Evolutionary conservation across 2,888 invertebrate species (phyloP).

Genomic region (Cyaniris semiargus): DNA sequence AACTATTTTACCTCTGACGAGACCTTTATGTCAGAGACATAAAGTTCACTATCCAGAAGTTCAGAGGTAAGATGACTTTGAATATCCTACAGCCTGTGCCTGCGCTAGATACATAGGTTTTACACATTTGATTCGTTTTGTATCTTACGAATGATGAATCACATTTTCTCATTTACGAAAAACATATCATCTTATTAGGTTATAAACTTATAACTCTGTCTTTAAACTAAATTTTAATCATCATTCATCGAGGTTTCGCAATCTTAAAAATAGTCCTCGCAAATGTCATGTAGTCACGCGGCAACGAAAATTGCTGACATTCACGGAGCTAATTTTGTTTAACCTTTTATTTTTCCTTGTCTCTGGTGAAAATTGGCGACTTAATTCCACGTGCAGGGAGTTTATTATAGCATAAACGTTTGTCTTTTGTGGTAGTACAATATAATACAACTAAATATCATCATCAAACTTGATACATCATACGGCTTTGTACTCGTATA

Average conservation of each 20-base stretch:
- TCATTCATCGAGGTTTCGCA: neutral
- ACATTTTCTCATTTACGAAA: neutral
- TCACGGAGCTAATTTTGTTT: neutral
- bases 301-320: conserved; percentile 1
- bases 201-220: neutral
- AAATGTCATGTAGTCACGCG: conserved; percentile 9
- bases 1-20: neutral
- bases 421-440: neutral
- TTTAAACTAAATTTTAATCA: neutral
- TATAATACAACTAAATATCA: neutral
- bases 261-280: neutral
- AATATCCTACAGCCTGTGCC: neutral
- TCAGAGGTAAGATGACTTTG: too few species aligned
- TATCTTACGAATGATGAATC: neutral
- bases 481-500: too few species aligned
- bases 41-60: neutral
- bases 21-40: neutral
- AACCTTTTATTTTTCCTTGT: conserved; percentile 18
- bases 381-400: neutral
- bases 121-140: neutral
- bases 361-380: neutral
- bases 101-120: neutral
- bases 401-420: neutral
- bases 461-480: too few species aligned
- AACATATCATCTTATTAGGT: too few species aligned